Evolutionary conservation across 2,113 vertebrate genomes (phyloP).

Genomic region (Passerina amoena): DNA sequence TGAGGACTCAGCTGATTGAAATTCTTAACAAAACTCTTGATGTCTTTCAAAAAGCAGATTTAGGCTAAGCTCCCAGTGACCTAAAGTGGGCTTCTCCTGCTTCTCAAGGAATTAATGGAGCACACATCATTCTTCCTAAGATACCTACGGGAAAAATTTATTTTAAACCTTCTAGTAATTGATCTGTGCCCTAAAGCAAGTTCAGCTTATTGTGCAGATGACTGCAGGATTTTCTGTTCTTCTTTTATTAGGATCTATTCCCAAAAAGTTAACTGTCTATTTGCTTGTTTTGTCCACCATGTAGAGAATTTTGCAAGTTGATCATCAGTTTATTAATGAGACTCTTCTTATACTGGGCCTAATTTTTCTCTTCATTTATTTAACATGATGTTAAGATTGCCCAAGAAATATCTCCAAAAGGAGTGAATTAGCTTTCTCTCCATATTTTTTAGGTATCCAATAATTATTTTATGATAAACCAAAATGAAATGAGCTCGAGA

Average conservation of each 20-base stretch:
- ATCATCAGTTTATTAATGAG: neutral
- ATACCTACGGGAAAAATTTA: neutral
- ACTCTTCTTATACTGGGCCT: neutral
- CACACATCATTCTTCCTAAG: neutral
- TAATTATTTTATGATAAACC: neutral
- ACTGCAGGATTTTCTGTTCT: neutral
- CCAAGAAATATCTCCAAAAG: neutral
- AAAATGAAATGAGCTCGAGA: neutral
- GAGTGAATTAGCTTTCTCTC: neutral
- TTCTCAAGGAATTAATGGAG: neutral
- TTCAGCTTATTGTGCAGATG: neutral
- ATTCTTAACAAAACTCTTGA: neutral
- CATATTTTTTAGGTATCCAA: neutral
- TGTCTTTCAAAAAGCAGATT: neutral
- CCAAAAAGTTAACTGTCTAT: neutral
- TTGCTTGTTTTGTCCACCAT: neutral
- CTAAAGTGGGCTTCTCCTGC: neutral
- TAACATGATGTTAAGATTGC: neutral
- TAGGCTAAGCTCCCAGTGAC: neutral
- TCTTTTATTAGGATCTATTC: neutral
- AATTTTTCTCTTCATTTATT: neutral
- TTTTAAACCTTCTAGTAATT: neutral
- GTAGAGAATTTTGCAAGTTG: neutral
- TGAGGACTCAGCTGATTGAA: neutral
- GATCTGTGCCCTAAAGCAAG: neutral